Conservation (phyloP, 2,113 vertebrate species). For the Hucho hucho region DNA sequence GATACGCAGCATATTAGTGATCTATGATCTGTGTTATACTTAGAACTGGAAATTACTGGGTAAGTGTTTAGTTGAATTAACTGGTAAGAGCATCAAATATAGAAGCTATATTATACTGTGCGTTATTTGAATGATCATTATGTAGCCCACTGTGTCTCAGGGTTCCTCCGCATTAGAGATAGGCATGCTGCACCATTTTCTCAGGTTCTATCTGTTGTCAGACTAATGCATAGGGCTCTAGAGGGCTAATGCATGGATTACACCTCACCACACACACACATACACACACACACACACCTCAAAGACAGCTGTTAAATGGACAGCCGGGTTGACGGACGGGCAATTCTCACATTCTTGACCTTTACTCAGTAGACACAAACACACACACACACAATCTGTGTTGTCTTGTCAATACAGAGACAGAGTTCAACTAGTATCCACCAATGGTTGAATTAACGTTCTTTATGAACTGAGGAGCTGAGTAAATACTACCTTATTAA, state of each 20-base stretch:
- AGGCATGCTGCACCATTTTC: too few relatives aligned
- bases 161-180: too few relatives aligned
- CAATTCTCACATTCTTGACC: slow-evolving; percentile 19
- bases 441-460: not conserved
- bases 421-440: slow-evolving; percentile 26
- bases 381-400: not conserved
- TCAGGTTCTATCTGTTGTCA: slow-evolving; percentile 6
- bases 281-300: too few relatives aligned
- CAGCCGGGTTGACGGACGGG: not conserved
- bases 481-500: slow-evolving; percentile 46
- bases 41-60: too few relatives aligned
- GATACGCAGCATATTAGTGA: too few relatives aligned
- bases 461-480: slow-evolving; percentile 30
- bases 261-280: too few relatives aligned
- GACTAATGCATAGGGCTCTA: not conserved
- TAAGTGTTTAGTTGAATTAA: too few relatives aligned
- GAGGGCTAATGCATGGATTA: not conserved
- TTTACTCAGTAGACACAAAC: not conserved
- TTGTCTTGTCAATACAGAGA: slow-evolving; percentile 19
- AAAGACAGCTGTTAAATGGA: not conserved
- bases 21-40: too few relatives aligned
- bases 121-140: too few relatives aligned
- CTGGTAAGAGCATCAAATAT: too few relatives aligned
- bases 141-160: too few relatives aligned
- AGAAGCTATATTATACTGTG: too few relatives aligned